Evolutionary conservation across 2,113 vertebrate genomes (phyloP).

Genomic region (Poecilia latipinna): DNA sequence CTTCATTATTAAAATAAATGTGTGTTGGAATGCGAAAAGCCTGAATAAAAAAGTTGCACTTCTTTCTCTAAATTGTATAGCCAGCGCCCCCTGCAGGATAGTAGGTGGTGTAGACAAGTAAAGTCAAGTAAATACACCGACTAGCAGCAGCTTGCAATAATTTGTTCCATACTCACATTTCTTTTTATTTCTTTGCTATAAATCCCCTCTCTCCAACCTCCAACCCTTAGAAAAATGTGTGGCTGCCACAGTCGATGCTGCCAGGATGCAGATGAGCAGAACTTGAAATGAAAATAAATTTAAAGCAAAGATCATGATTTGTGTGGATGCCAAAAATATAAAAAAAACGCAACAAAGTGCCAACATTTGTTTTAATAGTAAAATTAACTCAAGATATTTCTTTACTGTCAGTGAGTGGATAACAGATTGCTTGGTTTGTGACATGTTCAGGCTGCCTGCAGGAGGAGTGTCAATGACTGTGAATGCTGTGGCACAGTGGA

Average conservation of each 20-base stretch:
- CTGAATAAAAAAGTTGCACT: conserved; percentile 39
- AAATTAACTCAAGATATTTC: conserved; percentile 36
- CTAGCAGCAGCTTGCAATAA: conserved; percentile 19
- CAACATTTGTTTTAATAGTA: conserved; percentile 54
- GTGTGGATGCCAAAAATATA: conserved; percentile 65
- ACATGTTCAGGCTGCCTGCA: conserved; percentile 34
- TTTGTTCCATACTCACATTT: conserved; percentile 9
- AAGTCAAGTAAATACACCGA: conserved; percentile 38
- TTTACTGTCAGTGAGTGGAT: conserved; percentile 23
- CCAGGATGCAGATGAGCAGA: conserved; percentile 7
- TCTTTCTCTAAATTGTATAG: conserved; percentile 43
- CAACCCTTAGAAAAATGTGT: not conserved
- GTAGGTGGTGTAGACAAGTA: conserved; percentile 50
- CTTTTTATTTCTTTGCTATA: not conserved
- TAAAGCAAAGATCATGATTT: conserved; percentile 18
- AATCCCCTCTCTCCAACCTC: too few species aligned
- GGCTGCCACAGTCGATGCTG: conserved; percentile 5
- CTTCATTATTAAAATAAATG: conserved; percentile 24
- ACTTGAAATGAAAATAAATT: conserved; percentile 14
- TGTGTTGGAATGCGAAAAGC: conserved; percentile 33
- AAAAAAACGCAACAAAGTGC: conserved; percentile 65
- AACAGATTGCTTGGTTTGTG: conserved; percentile 54
- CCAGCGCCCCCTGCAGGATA: conserved; percentile 51
- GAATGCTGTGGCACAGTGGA: conserved; percentile 45
- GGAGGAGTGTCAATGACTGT: conserved; percentile 58